Percentiles rank a stretch among this genome's conserved stretches.
Evolutionary conservation across 2,797 vertebrate genomes (phyloP).

Genomic region (Zalophus californianus): DNA sequence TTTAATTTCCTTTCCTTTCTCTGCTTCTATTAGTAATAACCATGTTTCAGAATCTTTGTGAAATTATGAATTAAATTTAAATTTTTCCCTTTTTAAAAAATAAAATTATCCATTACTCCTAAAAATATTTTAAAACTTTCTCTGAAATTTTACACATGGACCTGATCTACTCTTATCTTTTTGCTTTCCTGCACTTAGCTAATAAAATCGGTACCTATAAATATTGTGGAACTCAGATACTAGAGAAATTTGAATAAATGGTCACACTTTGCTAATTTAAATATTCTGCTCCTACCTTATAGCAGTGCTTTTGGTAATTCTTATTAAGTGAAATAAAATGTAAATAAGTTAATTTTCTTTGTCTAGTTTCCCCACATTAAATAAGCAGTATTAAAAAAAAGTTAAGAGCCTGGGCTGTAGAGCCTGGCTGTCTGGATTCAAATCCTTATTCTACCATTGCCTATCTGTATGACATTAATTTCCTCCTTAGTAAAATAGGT

Average conservation of each 20-base stretch:
- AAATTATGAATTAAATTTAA: constrained; percentile 10
- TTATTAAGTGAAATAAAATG: constrained; percentile 28
- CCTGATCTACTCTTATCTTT: neutral
- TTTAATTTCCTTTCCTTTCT: constrained; percentile 39
- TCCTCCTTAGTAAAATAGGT: constrained; percentile 40
- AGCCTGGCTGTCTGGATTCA: neutral
- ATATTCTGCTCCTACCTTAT: neutral
- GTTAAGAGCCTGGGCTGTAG: neutral
- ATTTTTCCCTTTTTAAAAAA: neutral
- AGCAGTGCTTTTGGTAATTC: neutral
- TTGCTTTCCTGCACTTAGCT: neutral
- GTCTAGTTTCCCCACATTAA: neutral
- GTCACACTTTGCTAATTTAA: neutral
- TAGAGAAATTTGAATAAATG: constrained; percentile 54
- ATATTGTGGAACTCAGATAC: neutral
- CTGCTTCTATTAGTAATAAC: constrained; percentile 10
- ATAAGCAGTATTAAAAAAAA: neutral
- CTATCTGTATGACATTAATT: neutral
- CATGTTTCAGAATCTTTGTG: constrained; percentile 43
- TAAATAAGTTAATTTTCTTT: constrained; percentile 43
- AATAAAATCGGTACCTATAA: constrained; percentile 7
- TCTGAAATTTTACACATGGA: neutral
- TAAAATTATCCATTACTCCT: neutral
- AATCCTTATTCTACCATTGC: neutral
- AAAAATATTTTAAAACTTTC: constrained; percentile 20